Conservation (phyloP, 2,888 invertebrate species). For the Lycocerus yunnanus region DNA sequence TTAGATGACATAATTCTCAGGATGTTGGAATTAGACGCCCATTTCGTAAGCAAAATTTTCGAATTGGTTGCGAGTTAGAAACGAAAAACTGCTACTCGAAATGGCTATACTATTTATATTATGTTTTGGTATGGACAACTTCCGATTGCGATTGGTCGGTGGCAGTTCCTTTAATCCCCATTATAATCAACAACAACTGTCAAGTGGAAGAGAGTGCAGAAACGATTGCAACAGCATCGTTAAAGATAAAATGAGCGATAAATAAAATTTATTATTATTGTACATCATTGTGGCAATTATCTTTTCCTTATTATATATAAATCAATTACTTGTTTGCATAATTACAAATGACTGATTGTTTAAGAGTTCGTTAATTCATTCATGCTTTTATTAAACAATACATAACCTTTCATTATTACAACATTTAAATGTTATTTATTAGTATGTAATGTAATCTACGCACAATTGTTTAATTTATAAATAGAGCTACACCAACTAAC, state of each 20-base stretch:
- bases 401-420: not conserved
- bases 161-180: not conserved
- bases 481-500: slow-evolving; percentile 6
- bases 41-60: not conserved
- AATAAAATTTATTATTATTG: not conserved
- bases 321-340: not conserved
- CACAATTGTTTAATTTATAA: slow-evolving; percentile 16
- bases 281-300: not conserved
- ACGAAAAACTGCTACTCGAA: not conserved
- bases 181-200: not conserved
- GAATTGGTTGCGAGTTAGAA: no score
- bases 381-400: not conserved
- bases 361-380: not conserved
- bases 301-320: not conserved
- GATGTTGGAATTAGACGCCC: not conserved
- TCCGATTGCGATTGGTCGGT: not conserved
- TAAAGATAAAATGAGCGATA: not conserved
- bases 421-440: not conserved
- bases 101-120: no score
- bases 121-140: not conserved
- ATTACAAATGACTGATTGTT: not conserved
- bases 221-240: not conserved
- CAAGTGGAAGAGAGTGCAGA: not conserved
- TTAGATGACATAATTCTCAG: not conserved
- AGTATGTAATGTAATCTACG: slow-evolving; percentile 8